Conservation (phyloP, 1,140 invertebrate genomes). For the Lordiphosa collinella region DNA sequence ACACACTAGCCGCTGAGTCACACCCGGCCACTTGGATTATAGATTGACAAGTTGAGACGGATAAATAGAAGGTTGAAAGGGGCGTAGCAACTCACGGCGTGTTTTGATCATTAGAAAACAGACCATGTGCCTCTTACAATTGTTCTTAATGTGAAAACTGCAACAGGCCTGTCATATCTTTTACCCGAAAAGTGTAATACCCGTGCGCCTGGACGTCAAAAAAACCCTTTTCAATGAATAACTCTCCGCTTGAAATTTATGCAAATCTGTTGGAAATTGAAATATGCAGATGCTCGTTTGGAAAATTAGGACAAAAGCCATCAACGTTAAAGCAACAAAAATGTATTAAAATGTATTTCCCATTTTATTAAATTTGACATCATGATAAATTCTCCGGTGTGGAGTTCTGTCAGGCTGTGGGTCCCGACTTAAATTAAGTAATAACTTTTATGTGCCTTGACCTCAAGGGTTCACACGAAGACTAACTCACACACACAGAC, state of each 20-base stretch:
- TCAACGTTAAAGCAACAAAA: conserved; percentile 22
- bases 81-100: too few species aligned
- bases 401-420: conserved; percentile 22
- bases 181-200: not conserved
- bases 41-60: too few species aligned
- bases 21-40: too few species aligned
- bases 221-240: conserved; percentile 69
- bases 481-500: conserved; percentile 8
- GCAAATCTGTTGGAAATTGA: conserved; percentile 70
- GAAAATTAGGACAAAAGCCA: conserved; percentile 41
- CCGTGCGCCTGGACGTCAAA: not conserved
- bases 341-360: conserved; percentile 64
- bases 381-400: conserved; percentile 64
- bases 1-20: too few species aligned
- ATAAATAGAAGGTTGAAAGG: too few species aligned
- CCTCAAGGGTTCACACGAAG: conserved; percentile 50
- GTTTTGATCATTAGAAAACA: too few species aligned
- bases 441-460: conserved; percentile 73
- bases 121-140: too few species aligned
- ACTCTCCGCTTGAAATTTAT: conserved; percentile 55
- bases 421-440: conserved; percentile 71
- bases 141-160: too few species aligned
- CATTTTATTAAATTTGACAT: conserved; percentile 72
- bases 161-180: too few species aligned
- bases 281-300: conserved; percentile 73